Evolutionary conservation across 2,113 vertebrate species (phyloP), one percentile per base, ranked within the genome.

Genomic region (Mohoua ochrocephala): DNA sequence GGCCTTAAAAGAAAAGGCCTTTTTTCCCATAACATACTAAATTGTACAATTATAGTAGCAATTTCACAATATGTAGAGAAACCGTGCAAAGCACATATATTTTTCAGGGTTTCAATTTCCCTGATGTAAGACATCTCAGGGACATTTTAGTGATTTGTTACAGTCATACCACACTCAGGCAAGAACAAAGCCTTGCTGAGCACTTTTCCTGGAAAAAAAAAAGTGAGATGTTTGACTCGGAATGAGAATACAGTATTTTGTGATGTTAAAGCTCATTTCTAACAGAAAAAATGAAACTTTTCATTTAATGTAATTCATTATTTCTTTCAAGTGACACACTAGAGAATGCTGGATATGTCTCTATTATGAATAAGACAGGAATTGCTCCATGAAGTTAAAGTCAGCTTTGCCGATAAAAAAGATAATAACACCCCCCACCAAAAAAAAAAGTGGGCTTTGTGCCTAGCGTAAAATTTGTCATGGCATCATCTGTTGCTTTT

Each of bases 131-230:
- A 94, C 81, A 91, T 89, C 93, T 95, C 95, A 94, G 96, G 93
- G 95, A 91, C n/a, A 69, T 97, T 95, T 95, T 89, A 91, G 80
- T 94, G 93, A 97, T 96, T 91, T 92, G 93, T 95, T 94, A 82
- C 73, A 92, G 87, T 91, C 74, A 79, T 91, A 64, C 53, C 91
- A 75, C 31, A 87, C 49, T 94, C 49, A 61, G 52, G 28, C 76
- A 91, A 91, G 94, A 95, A 84, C 44, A 94, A 91, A 96, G 81
- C 57, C 57, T 92, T 60, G 77, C 60, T 74, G 80, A 92, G 54
- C 54, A 89, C 12, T 74, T 88, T 65, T 63, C 16, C 50, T 39
- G 50, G 67, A 28, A 79, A 94, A 79, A 91, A 80, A 83, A 50
- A 35, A 70, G 37, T 13, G 69, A 52, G 71, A 71, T 84, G 78